Evolutionary conservation across 2,113 vertebrate genomes (phyloP).

Genomic region (Picathartes gymnocephalus): DNA sequence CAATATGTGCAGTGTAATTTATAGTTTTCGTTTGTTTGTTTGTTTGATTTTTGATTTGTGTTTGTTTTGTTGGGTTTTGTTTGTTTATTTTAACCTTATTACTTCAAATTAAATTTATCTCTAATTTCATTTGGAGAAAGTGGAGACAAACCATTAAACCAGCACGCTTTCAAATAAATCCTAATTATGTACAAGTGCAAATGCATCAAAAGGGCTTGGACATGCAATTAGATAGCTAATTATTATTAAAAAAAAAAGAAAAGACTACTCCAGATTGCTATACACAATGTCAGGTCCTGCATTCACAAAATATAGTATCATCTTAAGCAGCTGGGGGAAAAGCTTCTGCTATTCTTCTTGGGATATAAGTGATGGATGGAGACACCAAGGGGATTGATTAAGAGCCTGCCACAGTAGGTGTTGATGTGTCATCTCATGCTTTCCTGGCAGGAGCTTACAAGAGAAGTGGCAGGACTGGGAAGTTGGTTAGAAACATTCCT

Average conservation of each 20-base stretch:
- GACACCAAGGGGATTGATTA: background rate
- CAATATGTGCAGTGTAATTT: background rate
- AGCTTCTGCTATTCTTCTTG: background rate
- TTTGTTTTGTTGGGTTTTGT: background rate
- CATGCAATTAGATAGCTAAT: slow-evolving; percentile 67
- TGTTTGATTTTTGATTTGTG: background rate
- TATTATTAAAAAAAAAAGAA: background rate
- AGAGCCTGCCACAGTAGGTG: background rate
- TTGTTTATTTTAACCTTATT: slow-evolving; percentile 47
- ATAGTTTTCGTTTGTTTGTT: background rate
- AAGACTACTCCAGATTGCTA: background rate
- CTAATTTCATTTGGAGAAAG: slow-evolving; percentile 64
- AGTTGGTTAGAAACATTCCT: background rate
- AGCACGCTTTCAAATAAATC: slow-evolving; percentile 70
- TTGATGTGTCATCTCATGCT: background rate
- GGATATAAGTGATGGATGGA: background rate
- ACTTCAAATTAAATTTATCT: slow-evolving; percentile 66
- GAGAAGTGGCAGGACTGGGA: background rate
- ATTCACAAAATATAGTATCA: background rate
- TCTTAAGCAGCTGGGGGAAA: background rate
- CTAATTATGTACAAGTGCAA: slow-evolving; percentile 69
- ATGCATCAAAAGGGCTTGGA: slow-evolving; percentile 52
- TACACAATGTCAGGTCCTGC: background rate
- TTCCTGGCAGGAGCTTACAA: background rate
- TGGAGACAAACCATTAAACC: slow-evolving; percentile 63